A percentile compares a stretch with the other conserved stretches of the same genome.
Evolutionary conservation across 1,140 invertebrate species (phyloP).

Genomic region (Drosophila auraria): DNA sequence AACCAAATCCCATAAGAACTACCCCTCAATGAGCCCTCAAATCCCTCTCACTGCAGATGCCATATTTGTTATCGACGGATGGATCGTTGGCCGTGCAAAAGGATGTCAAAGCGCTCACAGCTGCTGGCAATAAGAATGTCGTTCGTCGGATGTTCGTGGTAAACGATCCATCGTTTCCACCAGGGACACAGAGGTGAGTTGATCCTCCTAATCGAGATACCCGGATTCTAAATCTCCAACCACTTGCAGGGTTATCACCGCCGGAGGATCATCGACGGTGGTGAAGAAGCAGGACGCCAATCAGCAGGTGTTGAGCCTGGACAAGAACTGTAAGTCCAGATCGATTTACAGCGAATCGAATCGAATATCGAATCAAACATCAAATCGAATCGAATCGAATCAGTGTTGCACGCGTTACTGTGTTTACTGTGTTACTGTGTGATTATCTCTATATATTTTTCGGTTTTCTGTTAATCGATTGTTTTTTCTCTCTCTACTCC

Average conservation of each 20-base stretch:
- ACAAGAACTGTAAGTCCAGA: slow-evolving; percentile 84
- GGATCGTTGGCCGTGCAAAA: slow-evolving; percentile 84
- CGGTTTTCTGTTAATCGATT: slow-evolving; percentile 72
- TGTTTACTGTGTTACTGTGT: slow-evolving; percentile 50
- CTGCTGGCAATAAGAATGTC: slow-evolving; percentile 80
- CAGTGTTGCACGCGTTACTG: slow-evolving; percentile 78
- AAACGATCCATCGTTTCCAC: slow-evolving; percentile 81
- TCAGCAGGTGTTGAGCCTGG: slow-evolving; percentile 82
- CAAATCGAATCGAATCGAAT: slow-evolving; percentile 44
- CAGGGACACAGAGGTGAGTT: slow-evolving; percentile 82
- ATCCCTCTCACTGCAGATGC: slow-evolving; percentile 73
- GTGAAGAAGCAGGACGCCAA: slow-evolving; percentile 82
- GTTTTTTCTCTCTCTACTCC: slow-evolving; percentile 71
- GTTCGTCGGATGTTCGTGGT: slow-evolving; percentile 85
- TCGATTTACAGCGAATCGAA: slow-evolving; percentile 11
- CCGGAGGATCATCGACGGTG: slow-evolving; percentile 73
- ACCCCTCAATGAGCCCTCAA: background rate
- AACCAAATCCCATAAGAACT: background rate
- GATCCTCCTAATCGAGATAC: no score
- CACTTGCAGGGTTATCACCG: slow-evolving; percentile 78
- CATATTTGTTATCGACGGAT: slow-evolving; percentile 84
- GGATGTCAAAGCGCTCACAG: slow-evolving; percentile 78
- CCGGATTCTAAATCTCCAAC: slow-evolving; percentile 8
- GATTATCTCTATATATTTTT: slow-evolving; percentile 50
- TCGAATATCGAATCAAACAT: slow-evolving; percentile 1